Base-by-base conservation (phyloP, 2,797 vertebrate species). In the Scarus forsteni region DNA sequence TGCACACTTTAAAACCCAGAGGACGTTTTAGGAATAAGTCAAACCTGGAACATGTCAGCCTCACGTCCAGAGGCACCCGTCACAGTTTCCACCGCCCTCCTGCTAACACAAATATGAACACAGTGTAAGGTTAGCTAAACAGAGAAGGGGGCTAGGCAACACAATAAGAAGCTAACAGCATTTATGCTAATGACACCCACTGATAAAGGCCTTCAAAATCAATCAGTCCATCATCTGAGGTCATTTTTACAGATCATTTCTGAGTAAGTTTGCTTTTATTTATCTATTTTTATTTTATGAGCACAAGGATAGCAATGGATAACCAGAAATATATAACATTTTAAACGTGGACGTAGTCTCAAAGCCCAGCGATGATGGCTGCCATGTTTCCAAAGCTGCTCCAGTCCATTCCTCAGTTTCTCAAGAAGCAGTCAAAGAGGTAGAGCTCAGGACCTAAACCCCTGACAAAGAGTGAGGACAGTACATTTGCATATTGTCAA, bases 1-100 rank as follows among this genome's bases (percentile, higher is more conserved):
- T 7, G 55, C 73, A 77, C 36, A 1, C 67, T 83, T 55, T 62
- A 67, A 79, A 83, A 56, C 88, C 85, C 88, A 70, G 61, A 79
- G 77, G 88, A 91, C 82, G 78, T 77, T 75, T 88, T 78, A 67
- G 85, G 85, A 92, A 92, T 91, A 91, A 93, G 82, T 93, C 87
- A 88, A 90, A 85, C 66, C 55, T 69, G 8, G 60, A 85, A 83
- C 71, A 61, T 72, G 88, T 90, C 87, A 66, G 74, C 73, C 80
- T 81, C 80, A 10, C 70, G 52, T 86, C 82, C 82, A 74, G 77
- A 77, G 46, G 75, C 75, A 85, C 80, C 67, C 46, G 67, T 87
- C 85, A 87, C 66, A 77, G 88, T 93, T 92, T 92, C 89, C 83
- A 78, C 27, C 63, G 4, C 5, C 50, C 57, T 44, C 72, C 51